Evolutionary conservation across 1,140 invertebrate genomes (phyloP).

Genomic region (Calliphora vicina): DNA sequence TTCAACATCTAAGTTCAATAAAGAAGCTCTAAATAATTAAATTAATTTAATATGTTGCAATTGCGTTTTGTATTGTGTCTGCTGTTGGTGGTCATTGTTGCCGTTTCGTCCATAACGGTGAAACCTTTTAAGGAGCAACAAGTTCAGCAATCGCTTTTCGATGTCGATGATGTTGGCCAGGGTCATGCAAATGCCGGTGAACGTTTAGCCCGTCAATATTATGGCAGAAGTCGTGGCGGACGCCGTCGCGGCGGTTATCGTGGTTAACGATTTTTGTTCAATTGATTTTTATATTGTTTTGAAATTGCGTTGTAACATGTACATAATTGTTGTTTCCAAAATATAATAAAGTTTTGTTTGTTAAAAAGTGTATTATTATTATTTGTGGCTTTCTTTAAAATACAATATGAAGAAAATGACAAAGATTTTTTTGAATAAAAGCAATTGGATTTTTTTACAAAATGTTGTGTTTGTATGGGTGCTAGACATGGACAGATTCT

Average conservation of each 20-base stretch:
- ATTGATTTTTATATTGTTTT: background rate
- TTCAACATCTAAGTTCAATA: background rate
- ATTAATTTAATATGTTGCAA: background rate
- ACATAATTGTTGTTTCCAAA: no score
- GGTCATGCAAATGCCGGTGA: slow-evolving; percentile 25
- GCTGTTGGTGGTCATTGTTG: background rate
- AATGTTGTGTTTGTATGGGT: no score
- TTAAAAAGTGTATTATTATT: no score
- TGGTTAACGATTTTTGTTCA: background rate
- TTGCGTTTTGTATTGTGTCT: background rate
- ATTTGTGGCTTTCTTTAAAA: no score
- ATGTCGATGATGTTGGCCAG: background rate
- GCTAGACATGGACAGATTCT: no score
- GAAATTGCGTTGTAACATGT: no score
- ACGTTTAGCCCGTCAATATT: slow-evolving; percentile 28
- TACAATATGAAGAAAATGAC: no score
- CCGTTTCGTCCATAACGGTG: background rate
- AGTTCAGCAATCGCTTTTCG: background rate
- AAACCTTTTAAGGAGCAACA: background rate
- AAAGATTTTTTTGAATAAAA: no score
- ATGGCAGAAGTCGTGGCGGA: background rate
- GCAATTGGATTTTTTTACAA: no score
- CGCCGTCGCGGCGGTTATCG: background rate
- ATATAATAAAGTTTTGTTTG: no score
- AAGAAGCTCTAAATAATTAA: background rate